A percentile compares a stretch with the other conserved stretches of the same genome.
Conservation (phyloP, 92 coral and sea anemone genomes). For the Actinostola sp. region DNA sequence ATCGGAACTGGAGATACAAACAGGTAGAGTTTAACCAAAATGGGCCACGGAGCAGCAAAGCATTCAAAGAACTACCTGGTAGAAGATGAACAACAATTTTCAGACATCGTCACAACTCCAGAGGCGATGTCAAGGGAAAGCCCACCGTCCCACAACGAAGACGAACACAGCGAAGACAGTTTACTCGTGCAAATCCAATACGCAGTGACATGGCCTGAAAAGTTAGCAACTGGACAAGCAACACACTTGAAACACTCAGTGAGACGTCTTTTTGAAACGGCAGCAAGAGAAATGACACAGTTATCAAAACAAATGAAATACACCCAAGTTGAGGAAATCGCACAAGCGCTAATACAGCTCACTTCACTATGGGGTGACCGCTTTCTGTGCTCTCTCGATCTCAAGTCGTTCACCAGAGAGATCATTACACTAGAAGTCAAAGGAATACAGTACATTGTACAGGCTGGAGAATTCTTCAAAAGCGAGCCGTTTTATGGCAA, state of each 20-base stretch:
- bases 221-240: slow-evolving; percentile 6
- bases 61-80: slow-evolving; percentile 4
- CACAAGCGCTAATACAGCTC: slow-evolving; percentile 38
- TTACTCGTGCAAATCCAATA: slow-evolving; percentile 12
- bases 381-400: slow-evolving; percentile 36
- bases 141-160: not conserved
- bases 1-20: not conserved
- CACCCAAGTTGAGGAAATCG: slow-evolving; percentile 45
- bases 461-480: slow-evolving; percentile 70
- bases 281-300: slow-evolving; percentile 46
- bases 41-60: slow-evolving; percentile 24
- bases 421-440: slow-evolving; percentile 40
- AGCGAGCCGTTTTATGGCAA: slow-evolving; percentile 59
- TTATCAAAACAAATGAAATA: slow-evolving; percentile 31
- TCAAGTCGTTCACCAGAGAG: slow-evolving; percentile 66
- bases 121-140: not conserved
- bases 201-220: slow-evolving; percentile 22
- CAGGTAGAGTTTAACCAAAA: no score
- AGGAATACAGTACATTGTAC: slow-evolving; percentile 42
- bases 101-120: not conserved
- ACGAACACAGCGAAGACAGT: not conserved
- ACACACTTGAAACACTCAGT: slow-evolving; percentile 29
- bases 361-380: slow-evolving; percentile 49
- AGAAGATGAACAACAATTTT: slow-evolving; percentile 2
- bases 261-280: slow-evolving; percentile 21